phyloP scores from a whole-genome alignment of 1,140 invertebrate genomes.

The Proales similis region DNA sequence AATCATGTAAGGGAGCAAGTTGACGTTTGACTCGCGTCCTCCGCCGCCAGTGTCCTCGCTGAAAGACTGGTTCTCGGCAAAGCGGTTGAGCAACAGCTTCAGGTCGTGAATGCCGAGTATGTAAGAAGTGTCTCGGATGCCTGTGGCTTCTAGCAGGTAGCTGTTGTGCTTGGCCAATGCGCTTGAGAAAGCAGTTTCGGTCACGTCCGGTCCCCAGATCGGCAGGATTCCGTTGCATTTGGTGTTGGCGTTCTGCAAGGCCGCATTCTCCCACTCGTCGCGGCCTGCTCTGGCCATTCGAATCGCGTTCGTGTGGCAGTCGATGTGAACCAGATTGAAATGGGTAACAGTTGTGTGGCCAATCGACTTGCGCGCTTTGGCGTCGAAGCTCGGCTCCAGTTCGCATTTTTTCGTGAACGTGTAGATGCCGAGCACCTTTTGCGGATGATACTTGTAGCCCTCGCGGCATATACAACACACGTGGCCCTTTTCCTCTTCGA shows the following conservation, averaged over 20 bases:
- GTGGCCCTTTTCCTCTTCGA: conserved; percentile 87
- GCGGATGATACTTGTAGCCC: conserved; percentile 75
- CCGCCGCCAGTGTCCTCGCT: conserved; percentile 88
- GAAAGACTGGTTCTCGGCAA: conserved; percentile 87
- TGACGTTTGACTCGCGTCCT: conserved; percentile 93
- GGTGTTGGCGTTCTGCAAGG: conserved; percentile 92
- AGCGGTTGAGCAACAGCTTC: conserved; percentile 77
- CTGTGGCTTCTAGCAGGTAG: conserved; percentile 50
- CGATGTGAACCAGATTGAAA: conserved; percentile 94
- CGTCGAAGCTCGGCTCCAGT: conserved; percentile 79
- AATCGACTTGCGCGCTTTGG: conserved; percentile 61
- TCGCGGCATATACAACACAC: conserved; percentile 96
- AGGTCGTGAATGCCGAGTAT: conserved; percentile 80
- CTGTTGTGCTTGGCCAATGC: conserved; percentile 64
- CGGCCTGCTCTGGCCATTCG: conserved; percentile 59
- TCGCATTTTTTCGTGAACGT: conserved; percentile 91
- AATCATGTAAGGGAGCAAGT: conserved; percentile 83
- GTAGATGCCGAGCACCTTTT: conserved; percentile 72
- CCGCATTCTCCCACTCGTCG: conserved; percentile 95
- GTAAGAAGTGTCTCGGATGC: conserved; percentile 49
- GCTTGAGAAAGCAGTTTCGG: conserved; percentile 84
- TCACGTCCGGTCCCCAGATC: conserved; percentile 81
- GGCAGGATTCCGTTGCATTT: conserved; percentile 91
- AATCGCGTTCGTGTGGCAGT: conserved; percentile 93
- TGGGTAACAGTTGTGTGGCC: conserved; percentile 87